Conservation (phyloP, 2,888 invertebrate species). For the Leptarthrus brevirostris region DNA sequence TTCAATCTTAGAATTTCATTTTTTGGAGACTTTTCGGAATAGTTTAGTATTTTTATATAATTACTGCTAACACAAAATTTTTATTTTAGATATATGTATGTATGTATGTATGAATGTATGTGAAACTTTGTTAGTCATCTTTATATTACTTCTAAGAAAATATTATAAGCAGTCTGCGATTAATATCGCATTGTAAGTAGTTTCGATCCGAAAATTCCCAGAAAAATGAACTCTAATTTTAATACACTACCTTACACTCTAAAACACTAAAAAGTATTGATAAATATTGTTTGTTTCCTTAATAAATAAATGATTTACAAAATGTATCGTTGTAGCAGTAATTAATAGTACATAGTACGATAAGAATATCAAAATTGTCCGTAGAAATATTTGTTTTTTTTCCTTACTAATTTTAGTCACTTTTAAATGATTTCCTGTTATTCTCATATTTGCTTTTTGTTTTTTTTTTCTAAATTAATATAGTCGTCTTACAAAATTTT, state of each 20-base stretch:
- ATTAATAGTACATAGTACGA: slow-evolving; percentile 10
- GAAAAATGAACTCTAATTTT: slow-evolving; percentile 34
- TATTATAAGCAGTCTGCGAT: too few species aligned
- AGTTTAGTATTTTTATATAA: not conserved
- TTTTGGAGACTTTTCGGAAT: not conserved
- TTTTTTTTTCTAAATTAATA: slow-evolving; percentile 35
- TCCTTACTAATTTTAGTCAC: not conserved
- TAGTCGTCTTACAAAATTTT: slow-evolving; percentile 26
- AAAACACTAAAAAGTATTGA: slow-evolving; percentile 48
- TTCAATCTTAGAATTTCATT: slow-evolving; percentile 9
- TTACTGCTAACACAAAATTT: too few species aligned
- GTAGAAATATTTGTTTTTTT: slow-evolving; percentile 37
- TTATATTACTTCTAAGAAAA: too few species aligned
- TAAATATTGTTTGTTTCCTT: slow-evolving; percentile 29
- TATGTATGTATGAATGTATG: too few species aligned
- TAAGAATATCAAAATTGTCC: slow-evolving; percentile 40
- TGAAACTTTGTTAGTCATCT: too few species aligned
- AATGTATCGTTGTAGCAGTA: slow-evolving; percentile 45
- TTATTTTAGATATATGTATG: too few species aligned
- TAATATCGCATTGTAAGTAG: too few species aligned
- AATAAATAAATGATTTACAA: slow-evolving; percentile 27
- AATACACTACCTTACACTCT: slow-evolving; percentile 43
- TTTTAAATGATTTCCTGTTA: slow-evolving; percentile 27
- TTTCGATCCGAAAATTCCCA: not conserved
- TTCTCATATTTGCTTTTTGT: slow-evolving; percentile 2